phyloP scores from a whole-genome alignment of 2,113 vertebrate species.

The Rutilus rutilus region DNA sequence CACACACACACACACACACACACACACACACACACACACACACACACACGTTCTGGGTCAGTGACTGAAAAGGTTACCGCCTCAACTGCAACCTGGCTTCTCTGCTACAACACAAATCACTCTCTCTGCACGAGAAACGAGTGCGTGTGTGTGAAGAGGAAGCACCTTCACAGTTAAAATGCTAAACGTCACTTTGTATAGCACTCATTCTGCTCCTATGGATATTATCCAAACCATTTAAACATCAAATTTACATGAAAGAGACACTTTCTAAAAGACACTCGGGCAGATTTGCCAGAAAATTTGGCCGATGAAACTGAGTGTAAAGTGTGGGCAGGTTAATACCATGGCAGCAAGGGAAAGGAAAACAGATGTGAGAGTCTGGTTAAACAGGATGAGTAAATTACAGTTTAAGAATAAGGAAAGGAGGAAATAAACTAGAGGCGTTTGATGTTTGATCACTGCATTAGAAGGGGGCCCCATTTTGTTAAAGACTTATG shows the following conservation, averaged over 20 bases:
- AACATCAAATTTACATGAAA: conserved; percentile 18
- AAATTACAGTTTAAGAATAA: conserved; percentile 34
- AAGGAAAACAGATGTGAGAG: conserved; percentile 14
- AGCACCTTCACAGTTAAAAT: conserved; percentile 24
- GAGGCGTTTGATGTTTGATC: conserved; percentile 51
- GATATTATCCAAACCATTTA: conserved; percentile 28
- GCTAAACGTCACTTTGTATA: conserved; percentile 37
- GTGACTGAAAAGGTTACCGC: conserved; percentile 93
- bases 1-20: too few relatives aligned
- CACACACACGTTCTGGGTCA: conserved; percentile 86
- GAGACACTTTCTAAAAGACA: conserved; percentile 1
- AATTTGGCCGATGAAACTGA: not conserved
- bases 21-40: conserved; percentile 49
- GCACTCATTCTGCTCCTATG: not conserved
- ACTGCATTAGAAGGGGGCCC: conserved; percentile 15
- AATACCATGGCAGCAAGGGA: not conserved
- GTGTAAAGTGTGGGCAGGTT: conserved; percentile 17
- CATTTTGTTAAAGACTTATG: conserved; percentile 38
- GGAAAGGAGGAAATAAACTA: conserved; percentile 13
- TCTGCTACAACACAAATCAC: conserved; percentile 83
- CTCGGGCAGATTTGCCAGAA: conserved; percentile 1
- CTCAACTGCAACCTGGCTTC: conserved; percentile 90
- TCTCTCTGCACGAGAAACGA: conserved; percentile 33
- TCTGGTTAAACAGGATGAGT: conserved; percentile 40
- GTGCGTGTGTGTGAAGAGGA: not conserved